Base-by-base conservation (phyloP, 2,888 invertebrate species). In the Drosophila picticornis region DNA sequence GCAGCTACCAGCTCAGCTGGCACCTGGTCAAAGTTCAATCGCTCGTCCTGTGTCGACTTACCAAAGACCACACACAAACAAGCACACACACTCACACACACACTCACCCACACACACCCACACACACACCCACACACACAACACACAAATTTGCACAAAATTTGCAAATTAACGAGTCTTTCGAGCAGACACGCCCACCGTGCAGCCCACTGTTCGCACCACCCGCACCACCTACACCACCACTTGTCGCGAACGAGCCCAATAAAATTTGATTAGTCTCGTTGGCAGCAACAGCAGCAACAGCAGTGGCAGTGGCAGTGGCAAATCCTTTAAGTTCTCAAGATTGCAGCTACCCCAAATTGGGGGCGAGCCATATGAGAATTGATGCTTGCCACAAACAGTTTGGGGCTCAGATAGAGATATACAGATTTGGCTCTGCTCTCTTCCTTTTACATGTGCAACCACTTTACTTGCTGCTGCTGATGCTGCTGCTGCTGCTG, bases 211-310 rank as follows among this genome's bases (percentile, higher is more conserved):
- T 40, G 40, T 40, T n/a, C 4, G 40, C 40, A 40, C n/a, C 36
- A 36, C 16, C 22, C 2, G 22, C 40, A n/a, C 40, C 43, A 34
- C 34, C 46, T 46, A 13, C 43, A 22, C 43, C 25, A 55, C 60
- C 69, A 59, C 72, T 80, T 72, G 78, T 56, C 76, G 67, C 79
- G 80, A 78, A 57, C 66, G 71, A 64, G 69, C 58, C 77, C 82
- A 83, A 85, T 83, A 85, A 85, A 85, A 85, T 85, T 85, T 88
- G 88, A 88, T 88, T 88, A 85, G 84, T 53, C 74, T 48, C 59
- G 46, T 46, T 46, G 25, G 46, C 46, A 46, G 46, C 46, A 46
- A 25, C 22, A 46, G 46, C 22, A 46, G 7, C 25, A 25, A 7
- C 13, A 46, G 22, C 38, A 19, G 9, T 38, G 19, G 46, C 46